Evolutionary conservation across 1,140 invertebrate species (phyloP), one percentile per base, ranked within the genome.

Genomic region (Drusus annulatus): DNA sequence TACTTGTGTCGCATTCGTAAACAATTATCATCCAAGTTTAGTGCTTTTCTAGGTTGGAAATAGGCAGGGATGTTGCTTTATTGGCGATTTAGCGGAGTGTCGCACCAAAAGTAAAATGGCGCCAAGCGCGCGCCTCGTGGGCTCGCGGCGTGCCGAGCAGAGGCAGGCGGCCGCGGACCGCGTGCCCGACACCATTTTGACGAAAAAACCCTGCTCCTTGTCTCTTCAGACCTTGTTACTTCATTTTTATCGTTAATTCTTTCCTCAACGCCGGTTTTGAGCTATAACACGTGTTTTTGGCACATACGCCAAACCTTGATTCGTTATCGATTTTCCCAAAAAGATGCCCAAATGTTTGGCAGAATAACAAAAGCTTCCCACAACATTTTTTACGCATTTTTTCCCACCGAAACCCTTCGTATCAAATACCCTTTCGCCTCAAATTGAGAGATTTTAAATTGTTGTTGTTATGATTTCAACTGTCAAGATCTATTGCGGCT

Each of bases 61-160:
- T 23, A 50, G 71, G 86, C 85, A 83, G 86, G 86, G 85, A 85
- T 28, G 8, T 21, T n/a, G n/a, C 8, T 52, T 71, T 69, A 25
- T 15, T 19, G 21, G 68, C 13, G 68, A 71, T 71, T 36, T 8
- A 19, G 69, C 7, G 15, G 63, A 36, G 58, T 71, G 65, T 45
- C 45, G 23, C 36, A 58, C 65, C 80, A 78, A 88, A 89, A 88
- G 85, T 86, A 90, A 90, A 90, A 90, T 90, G 89, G 89, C 89
- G 89, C 88, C 89, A 90, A 89, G 76, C 81, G 19, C 50, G 23
- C 81, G 81, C 81, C 79, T 78, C 81, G 81, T 83, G 79, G 81
- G 79, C 45, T 45, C 79, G 76, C 79, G 69, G 78, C 73, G 69
- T 65, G 78, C 69, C 17, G 51, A 75, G 71, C 15, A 2, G 50